A percentile compares a stretch with the other conserved stretches of the same genome.
phyloP scores from a whole-genome alignment of 2,113 vertebrate genomes.

The Ageneiosus marmoratus region DNA sequence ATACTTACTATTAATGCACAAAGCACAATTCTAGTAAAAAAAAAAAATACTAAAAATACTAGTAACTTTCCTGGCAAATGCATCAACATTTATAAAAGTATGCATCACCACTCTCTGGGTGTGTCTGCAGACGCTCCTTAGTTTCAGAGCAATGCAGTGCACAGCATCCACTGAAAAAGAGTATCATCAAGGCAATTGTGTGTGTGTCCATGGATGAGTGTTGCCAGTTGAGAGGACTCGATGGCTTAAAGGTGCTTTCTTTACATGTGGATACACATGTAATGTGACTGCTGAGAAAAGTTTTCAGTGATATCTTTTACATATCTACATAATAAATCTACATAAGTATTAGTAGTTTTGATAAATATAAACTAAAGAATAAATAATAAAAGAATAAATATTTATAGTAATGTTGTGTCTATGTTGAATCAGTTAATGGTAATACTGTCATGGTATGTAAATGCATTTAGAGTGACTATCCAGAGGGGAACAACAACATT shows the following conservation, averaged over 20 bases:
- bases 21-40: background rate
- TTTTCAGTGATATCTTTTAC: background rate
- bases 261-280: background rate
- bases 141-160: background rate
- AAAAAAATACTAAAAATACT: too few species aligned
- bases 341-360: background rate
- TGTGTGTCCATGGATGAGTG: background rate
- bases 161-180: background rate
- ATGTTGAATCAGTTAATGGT: constrained; percentile 13
- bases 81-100: background rate
- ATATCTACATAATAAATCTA: background rate
- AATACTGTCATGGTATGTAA: background rate
- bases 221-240: background rate
- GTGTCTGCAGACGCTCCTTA: background rate
- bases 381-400: background rate
- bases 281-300: background rate
- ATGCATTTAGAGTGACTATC: background rate
- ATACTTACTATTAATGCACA: background rate
- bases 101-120: background rate
- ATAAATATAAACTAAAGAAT: background rate
- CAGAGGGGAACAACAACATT: constrained; percentile 27
- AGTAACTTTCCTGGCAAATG: background rate
- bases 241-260: background rate
- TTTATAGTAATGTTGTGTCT: background rate
- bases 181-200: background rate